phyloP scores from a whole-genome alignment of 2,888 invertebrate species.

The Phragmatobia fuliginosa region DNA sequence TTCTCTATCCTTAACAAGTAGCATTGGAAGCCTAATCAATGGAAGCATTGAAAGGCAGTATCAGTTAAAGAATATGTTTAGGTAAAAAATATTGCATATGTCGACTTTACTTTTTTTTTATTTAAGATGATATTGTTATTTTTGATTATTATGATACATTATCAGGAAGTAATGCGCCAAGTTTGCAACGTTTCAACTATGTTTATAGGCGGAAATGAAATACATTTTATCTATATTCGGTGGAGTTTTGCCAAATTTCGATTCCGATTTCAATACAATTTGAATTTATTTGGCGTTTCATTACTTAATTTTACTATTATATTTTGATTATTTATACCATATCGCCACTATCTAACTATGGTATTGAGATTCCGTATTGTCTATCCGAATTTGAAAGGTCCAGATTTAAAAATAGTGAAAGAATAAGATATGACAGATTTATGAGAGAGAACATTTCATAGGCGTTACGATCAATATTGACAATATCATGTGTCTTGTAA shows the following conservation, averaged over 20 bases:
- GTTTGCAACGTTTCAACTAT: slow-evolving; percentile 35
- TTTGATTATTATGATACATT: too few species aligned
- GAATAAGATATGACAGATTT: slow-evolving; percentile 1
- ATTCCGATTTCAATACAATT: neutral
- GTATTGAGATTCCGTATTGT: neutral
- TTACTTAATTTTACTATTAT: neutral
- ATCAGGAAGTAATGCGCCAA: neutral
- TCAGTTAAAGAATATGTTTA: neutral
- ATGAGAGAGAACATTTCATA: neutral
- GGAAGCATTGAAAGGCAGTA: too few species aligned
- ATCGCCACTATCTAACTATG: neutral
- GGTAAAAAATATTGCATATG: neutral
- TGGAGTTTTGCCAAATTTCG: slow-evolving; percentile 39
- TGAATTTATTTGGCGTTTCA: neutral
- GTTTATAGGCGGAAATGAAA: slow-evolving; percentile 21
- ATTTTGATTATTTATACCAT: too few species aligned
- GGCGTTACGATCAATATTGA: neutral
- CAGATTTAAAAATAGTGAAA: neutral
- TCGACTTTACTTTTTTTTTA: neutral
- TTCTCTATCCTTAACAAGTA: neutral
- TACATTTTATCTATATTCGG: slow-evolving; percentile 20
- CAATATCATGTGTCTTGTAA: slow-evolving; percentile 12
- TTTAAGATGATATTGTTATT: too few species aligned
- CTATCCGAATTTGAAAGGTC: neutral
- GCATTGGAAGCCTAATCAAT: neutral